Evolutionary conservation across 2,113 vertebrate species (phyloP).

Genomic region (Gallinago jamesoni): DNA sequence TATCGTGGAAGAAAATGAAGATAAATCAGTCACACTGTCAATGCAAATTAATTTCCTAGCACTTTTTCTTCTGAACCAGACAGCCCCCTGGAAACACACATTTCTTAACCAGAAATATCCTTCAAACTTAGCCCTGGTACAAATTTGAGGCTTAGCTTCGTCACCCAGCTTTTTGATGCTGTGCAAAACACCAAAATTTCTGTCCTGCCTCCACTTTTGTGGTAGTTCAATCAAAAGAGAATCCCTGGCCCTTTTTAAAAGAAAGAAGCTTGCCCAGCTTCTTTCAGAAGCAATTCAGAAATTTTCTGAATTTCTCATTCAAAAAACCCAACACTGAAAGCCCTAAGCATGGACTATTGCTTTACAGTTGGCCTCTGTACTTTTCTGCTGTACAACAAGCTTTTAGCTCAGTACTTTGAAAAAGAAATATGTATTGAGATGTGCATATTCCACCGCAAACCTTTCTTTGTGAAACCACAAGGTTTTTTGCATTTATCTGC

Average conservation of each 20-base stretch:
- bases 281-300: too few species aligned
- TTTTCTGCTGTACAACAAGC: not conserved
- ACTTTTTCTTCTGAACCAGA: constrained; percentile 14
- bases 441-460: not conserved
- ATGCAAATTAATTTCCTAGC: not conserved
- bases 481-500: not conserved
- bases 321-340: not conserved
- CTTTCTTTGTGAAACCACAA: constrained; percentile 14
- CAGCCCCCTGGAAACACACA: not conserved
- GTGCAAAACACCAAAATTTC: not conserved
- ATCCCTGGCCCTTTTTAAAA: not conserved
- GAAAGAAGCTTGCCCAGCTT: not conserved
- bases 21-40: constrained; percentile 28
- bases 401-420: not conserved
- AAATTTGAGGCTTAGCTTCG: not conserved
- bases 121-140: not conserved
- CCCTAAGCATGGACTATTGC: not conserved
- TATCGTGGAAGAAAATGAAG: constrained; percentile 23
- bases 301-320: not conserved
- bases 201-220: not conserved
- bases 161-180: not conserved
- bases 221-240: not conserved
- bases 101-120: constrained; percentile 3
- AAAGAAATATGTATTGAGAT: not conserved
- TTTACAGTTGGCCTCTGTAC: not conserved